Percentiles rank a stretch among this genome's conserved stretches.
Conservation (phyloP, 2,797 vertebrate genomes). For the Smutsia temminckii region DNA sequence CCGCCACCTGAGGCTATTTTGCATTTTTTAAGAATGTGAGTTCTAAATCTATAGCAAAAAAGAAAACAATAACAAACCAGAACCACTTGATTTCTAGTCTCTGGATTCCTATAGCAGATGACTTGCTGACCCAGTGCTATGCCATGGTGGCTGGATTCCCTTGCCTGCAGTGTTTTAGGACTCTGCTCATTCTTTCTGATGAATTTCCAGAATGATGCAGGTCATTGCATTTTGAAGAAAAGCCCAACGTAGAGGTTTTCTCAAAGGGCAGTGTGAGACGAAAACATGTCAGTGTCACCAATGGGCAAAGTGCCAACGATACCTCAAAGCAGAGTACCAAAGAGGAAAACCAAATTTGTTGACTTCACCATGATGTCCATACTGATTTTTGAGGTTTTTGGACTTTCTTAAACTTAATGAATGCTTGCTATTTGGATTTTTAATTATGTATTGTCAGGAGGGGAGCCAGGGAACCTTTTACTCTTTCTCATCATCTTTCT, state of each 20-base stretch:
- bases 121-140: accelerated
- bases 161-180: neutral
- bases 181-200: neutral
- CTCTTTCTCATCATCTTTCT: neutral
- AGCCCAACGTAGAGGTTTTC: neutral
- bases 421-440: neutral
- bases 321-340: neutral
- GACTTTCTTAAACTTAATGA: neutral
- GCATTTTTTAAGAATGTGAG: neutral
- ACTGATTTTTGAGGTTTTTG: neutral
- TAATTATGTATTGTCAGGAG: neutral
- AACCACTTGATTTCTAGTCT: neutral
- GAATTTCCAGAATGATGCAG: neutral
- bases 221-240: neutral
- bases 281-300: neutral
- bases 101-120: neutral
- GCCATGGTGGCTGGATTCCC: neutral
- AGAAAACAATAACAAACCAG: neutral
- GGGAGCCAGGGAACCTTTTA: neutral
- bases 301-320: neutral
- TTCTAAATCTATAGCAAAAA: neutral
- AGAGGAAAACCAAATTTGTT: neutral
- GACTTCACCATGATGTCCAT: neutral
- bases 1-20: neutral
- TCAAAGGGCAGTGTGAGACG: neutral